Evolutionary conservation across 2,113 vertebrate genomes (phyloP).

Genomic region (Astur gentilis): DNA sequence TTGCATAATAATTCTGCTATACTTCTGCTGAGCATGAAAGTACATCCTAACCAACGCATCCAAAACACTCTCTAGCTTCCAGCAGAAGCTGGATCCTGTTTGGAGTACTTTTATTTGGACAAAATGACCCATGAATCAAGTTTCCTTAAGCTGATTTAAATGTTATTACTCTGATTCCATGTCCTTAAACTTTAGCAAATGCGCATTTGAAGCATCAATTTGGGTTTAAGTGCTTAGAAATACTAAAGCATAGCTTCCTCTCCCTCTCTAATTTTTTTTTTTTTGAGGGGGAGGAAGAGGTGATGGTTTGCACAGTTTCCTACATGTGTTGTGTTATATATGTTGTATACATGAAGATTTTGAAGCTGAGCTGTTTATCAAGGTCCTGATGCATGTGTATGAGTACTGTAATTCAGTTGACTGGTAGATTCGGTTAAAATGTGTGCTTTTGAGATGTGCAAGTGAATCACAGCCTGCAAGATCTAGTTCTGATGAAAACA

Average conservation of each 20-base stretch:
- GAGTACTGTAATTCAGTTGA: neutral
- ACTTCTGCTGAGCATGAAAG: neutral
- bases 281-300: neutral
- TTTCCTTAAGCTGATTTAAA: neutral
- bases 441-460: neutral
- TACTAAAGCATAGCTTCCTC: neutral
- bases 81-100: neutral
- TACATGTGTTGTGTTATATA: neutral
- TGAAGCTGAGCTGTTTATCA: neutral
- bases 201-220: neutral
- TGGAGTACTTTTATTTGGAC: neutral
- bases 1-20: neutral
- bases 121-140: neutral
- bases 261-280: neutral
- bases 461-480: neutral
- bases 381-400: neutral
- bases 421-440: neutral
- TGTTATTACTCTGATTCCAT: neutral
- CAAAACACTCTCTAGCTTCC: neutral
- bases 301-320: neutral
- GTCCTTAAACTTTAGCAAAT: slow-evolving; percentile 32
- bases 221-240: neutral
- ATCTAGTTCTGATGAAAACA: neutral
- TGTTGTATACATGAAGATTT: neutral
- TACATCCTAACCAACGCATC: neutral